Evolutionary conservation across 2,888 invertebrate species (phyloP).

Genomic region (Habroteleia sp.): DNA sequence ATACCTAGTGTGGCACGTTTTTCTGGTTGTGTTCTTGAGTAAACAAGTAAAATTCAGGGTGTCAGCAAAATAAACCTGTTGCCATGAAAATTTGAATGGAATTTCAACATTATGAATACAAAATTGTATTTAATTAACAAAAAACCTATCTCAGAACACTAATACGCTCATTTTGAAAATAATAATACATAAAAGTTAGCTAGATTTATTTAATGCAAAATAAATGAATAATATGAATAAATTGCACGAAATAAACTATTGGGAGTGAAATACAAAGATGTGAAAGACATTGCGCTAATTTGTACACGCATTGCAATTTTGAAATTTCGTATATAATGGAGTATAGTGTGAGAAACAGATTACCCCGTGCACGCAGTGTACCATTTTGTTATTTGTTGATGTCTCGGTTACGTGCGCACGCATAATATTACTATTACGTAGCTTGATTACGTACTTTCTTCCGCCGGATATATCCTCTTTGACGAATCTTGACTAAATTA

Average conservation of each 20-base stretch:
- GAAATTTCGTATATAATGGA: slow-evolving; percentile 28
- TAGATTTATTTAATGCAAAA: too few relatives aligned
- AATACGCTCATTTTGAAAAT: too few relatives aligned
- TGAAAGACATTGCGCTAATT: slow-evolving; percentile 13
- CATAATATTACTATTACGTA: slow-evolving; percentile 56
- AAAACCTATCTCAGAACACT: too few relatives aligned
- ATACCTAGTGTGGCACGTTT: slow-evolving; percentile 32
- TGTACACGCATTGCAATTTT: slow-evolving; percentile 3
- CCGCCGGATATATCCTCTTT: slow-evolving; percentile 54
- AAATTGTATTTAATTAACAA: too few relatives aligned
- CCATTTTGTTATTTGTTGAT: slow-evolving; percentile 55
- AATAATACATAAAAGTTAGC: too few relatives aligned
- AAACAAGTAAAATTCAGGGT: slow-evolving; percentile 16
- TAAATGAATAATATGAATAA: neutral
- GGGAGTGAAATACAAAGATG: slow-evolving; percentile 11
- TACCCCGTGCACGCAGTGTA: slow-evolving; percentile 21
- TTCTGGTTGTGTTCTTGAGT: slow-evolving; percentile 14
- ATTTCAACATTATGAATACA: slow-evolving; percentile 5
- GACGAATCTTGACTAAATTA: slow-evolving; percentile 46
- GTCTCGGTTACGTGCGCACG: slow-evolving; percentile 52
- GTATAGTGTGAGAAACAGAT: slow-evolving; percentile 39
- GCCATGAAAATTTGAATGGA: slow-evolving; percentile 1
- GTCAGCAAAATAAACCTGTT: slow-evolving; percentile 36
- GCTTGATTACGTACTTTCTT: slow-evolving; percentile 52
- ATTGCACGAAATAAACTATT: too few relatives aligned